Base-by-base conservation (phyloP, 2,797 vertebrate species). In the Sarcophilus harrisii region DNA sequence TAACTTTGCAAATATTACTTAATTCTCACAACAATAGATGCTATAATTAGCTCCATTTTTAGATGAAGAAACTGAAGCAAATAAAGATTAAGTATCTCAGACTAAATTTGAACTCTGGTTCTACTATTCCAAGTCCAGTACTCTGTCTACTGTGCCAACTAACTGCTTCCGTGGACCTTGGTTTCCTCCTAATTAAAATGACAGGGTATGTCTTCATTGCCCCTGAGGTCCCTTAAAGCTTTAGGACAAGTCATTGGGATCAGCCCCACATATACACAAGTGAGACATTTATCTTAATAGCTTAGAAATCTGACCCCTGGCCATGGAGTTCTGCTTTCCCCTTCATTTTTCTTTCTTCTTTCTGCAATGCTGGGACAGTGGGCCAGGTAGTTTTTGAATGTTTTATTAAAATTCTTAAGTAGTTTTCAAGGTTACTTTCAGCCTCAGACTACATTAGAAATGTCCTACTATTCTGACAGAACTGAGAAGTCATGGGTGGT, bases 1-100 rank as follows among this genome's bases (percentile, higher is more conserved):
- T 49, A 1, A 87, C 38, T 87, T 49, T 87, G 38, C 38, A 45
- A 49, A 89, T 91, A 57, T 58, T 38, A 60, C 38, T 54, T 55
- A 87, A 29, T 45, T 91, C 52, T 57, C 28, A 90, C 9, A 58
- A 11, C 5, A 13, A 52, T 27, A 87, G 18, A 16, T 38, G 18
- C 18, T 73, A 13, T 66, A 14, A n/a, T 58, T 59, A 9, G 55
- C 90, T n/a, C 91, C 58, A 55, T 45, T 95, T 90, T 66, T 16
- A 96, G 93, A 58, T 55, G 29, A 58, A 90, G 54, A 90, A 92
- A 91, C 66, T 32, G 90, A 95, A 66, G 58, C 91, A 81, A 81
- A 45, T 9, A 87, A n/a, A 73, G 38, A 4, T 49, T n/a, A 66
- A 90, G n/a, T n/a, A 5, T 91, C 28, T 57, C 73, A 29, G n/a